Conservation (phyloP, 2,113 vertebrate species). For the Hypanus sabinus region DNA sequence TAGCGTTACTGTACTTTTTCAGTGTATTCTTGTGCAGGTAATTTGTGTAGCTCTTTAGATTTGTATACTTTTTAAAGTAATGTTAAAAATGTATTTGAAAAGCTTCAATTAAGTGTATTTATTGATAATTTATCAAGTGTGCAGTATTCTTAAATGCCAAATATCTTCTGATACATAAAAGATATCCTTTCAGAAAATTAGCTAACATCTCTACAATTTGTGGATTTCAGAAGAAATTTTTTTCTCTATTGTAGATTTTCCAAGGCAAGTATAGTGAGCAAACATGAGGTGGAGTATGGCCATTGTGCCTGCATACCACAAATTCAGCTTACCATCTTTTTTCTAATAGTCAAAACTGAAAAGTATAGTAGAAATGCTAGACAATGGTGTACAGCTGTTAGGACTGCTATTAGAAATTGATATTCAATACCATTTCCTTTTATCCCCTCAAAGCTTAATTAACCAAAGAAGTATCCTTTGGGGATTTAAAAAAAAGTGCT, state of each 20-base stretch:
- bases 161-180: not conserved
- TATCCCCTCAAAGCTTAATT: not conserved
- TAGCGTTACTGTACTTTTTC: not conserved
- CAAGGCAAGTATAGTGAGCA: too few relatives aligned
- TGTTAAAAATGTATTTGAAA: conserved; percentile 14
- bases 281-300: not conserved
- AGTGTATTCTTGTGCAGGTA: not conserved
- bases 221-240: not conserved
- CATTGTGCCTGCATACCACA: not conserved
- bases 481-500: not conserved
- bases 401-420: not conserved
- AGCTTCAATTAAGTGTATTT: not conserved
- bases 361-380: not conserved
- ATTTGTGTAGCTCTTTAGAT: not conserved
- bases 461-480: not conserved
- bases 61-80: not conserved
- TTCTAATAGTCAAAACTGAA: not conserved
- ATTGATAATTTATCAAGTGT: not conserved
- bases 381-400: not conserved
- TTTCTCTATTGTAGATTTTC: not conserved
- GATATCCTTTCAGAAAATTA: not conserved
- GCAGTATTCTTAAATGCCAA: not conserved
- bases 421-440: not conserved
- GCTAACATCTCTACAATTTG: not conserved
- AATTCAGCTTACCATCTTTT: not conserved